Base-by-base conservation (phyloP, 2,888 invertebrate species). In the Atherix ibis region DNA sequence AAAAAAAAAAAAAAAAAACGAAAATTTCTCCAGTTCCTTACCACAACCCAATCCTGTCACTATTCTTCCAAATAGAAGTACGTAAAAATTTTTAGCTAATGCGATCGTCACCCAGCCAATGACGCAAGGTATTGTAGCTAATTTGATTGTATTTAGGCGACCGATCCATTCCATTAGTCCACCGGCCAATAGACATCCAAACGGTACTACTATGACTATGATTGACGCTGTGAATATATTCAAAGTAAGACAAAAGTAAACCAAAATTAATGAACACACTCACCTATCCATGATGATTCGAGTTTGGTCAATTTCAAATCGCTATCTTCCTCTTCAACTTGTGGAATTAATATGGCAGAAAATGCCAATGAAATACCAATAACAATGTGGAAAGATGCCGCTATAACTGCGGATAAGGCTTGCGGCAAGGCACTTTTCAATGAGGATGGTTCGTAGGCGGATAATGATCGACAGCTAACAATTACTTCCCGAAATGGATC, bases 301-400 rank as follows among this genome's bases (percentile, higher is more conserved):
- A 47, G 42, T 43, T 52, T 49, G 3, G 63, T 60, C 6, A 55
- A 28, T 34, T 32, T 39, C 8, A 43, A 30, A 36, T 42, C 42
- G 35, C 40, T 43, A 13, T 32, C 34, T 16, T 27, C 25, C 10
- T 18, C 33, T 32, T 45, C 43, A 46, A 43, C 31, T 42, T 67
- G 65, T 19, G 70, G 69, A 40, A 70, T 57, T 35, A 71, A 51
- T 36, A 69, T 66, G 2, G 68, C 70, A 3, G 70, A 70, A 49
- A 63, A 71, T 3, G 69, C 68, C 48, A 72, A 62, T 16, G 67
- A 62, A 13, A 71, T 58, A 4, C 72, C 72, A 15, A 71, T 68
- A n/a, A 65, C 67, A 42, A 72, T 61, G 48, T 71, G 71, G 48
- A 67, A 70, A 16, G 67, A 64, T 3, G 66, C 68, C 3, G 67